phyloP scores from a whole-genome alignment of 2,113 vertebrate genomes.

The Epinephelus lanceolatus region DNA sequence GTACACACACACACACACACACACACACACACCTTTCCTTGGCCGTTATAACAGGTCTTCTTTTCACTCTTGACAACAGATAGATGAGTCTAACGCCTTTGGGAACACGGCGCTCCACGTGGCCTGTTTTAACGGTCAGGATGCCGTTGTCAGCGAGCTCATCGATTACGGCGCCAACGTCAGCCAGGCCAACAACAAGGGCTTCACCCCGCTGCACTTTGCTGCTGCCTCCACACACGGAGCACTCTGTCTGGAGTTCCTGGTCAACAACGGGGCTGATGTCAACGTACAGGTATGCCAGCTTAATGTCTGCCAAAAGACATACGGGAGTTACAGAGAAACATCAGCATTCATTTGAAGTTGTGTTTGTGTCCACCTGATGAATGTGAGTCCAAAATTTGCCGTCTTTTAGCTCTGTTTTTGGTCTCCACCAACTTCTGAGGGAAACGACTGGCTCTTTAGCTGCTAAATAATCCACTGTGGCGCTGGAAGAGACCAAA shows the following conservation, averaged over 20 bases:
- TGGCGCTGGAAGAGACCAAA: no score
- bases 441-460: no score
- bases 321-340: not conserved
- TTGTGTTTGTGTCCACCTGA: not conserved
- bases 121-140: conserved; percentile 96
- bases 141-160: conserved; percentile 94
- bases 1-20: not conserved
- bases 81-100: conserved; percentile 94
- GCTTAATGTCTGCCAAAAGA: not conserved
- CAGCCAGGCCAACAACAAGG: conserved; percentile 95
- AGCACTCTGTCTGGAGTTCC: conserved; percentile 93
- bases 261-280: conserved; percentile 96
- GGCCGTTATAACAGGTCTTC: not conserved
- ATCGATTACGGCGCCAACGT: conserved; percentile 97
- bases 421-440: no score
- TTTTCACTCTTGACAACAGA: conserved; percentile 79
- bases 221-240: conserved; percentile 96
- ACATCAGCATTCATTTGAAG: not conserved
- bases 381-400: no score
- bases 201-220: conserved; percentile 97
- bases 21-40: not conserved
- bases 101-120: conserved; percentile 97
- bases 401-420: not conserved
- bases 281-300: conserved; percentile 94
- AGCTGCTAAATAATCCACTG: no score